Evolutionary conservation across 2,113 vertebrate genomes (phyloP).

Genomic region (Euleptes europaea): DNA sequence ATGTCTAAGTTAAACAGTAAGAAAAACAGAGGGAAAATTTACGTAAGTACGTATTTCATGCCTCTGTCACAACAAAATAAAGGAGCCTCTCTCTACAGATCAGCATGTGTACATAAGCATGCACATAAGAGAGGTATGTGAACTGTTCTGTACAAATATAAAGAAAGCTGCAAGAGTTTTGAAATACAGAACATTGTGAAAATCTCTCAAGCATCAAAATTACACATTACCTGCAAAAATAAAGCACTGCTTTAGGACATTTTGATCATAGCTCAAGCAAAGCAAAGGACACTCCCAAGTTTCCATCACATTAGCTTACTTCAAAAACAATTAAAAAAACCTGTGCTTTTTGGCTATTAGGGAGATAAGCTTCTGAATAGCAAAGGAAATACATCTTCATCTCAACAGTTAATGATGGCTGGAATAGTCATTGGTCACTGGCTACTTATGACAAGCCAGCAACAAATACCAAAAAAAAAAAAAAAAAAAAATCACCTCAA

Average conservation of each 20-base stretch:
- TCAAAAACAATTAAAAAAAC: constrained; percentile 32
- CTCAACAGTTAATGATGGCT: constrained; percentile 36
- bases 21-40: not conserved
- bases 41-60: not conserved
- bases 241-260: constrained; percentile 73
- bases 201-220: constrained; percentile 73
- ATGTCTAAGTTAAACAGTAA: not conserved
- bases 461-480: constrained; percentile 55
- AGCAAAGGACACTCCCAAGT: constrained; percentile 50
- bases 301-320: constrained; percentile 46
- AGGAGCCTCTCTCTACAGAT: not conserved
- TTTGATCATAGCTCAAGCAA: constrained; percentile 74
- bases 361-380: constrained; percentile 54
- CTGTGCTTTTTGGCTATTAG: constrained; percentile 31
- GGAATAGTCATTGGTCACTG: constrained; percentile 54
- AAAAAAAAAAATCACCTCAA: constrained; percentile 51
- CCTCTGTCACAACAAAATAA: not conserved
- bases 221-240: constrained; percentile 77
- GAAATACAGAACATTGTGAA: constrained; percentile 64
- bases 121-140: constrained; percentile 30
- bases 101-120: not conserved
- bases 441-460: constrained; percentile 38
- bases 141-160: constrained; percentile 58
- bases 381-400: constrained; percentile 55
- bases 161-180: constrained; percentile 57